Percentiles rank a stretch among this genome's conserved stretches.
phyloP scores from a whole-genome alignment of 1,140 invertebrate species.

The Drosophila lini region DNA sequence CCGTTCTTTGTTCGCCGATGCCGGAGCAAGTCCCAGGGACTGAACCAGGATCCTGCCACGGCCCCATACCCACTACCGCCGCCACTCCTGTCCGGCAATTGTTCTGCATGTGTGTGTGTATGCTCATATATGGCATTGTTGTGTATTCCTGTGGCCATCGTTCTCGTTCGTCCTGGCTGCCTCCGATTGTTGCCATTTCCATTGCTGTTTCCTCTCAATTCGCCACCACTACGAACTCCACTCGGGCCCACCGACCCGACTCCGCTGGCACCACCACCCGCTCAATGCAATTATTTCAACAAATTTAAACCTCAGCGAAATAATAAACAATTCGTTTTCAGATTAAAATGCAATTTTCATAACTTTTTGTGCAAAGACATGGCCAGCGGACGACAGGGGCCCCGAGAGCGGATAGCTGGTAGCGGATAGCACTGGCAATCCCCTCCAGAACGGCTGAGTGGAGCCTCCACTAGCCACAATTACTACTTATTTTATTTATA shows the following conservation, averaged over 20 bases:
- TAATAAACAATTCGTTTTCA: conserved; percentile 83
- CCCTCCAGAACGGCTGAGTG: conserved; percentile 20
- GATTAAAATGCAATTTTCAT: conserved; percentile 83
- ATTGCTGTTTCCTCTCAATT: conserved; percentile 70
- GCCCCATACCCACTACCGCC: too few species aligned
- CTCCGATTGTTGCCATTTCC: conserved; percentile 66
- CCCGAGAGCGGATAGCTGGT: background rate
- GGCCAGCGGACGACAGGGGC: conserved; percentile 21
- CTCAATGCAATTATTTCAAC: conserved; percentile 80
- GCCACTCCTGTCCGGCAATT: conserved; percentile 42
- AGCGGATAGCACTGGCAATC: conserved; percentile 12
- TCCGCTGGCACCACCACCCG: conserved; percentile 16
- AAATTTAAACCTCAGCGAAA: conserved; percentile 83
- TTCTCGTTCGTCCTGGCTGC: conserved; percentile 57
- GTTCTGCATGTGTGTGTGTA: conserved; percentile 38
- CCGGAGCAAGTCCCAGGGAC: conserved; percentile 43
- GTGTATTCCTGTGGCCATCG: conserved; percentile 50
- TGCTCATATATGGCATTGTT: conserved; percentile 62
- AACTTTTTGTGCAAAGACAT: conserved; percentile 76
- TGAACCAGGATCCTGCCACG: conserved; percentile 25
- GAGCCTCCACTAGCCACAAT: conserved; percentile 59
- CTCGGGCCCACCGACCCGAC: background rate
- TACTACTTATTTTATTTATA: conserved; percentile 83
- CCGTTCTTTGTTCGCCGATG: conserved; percentile 70
- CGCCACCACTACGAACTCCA: conserved; percentile 18